phyloP scores from a whole-genome alignment of 64 coral and sea anemone species.

The Platygyra sinensis region DNA sequence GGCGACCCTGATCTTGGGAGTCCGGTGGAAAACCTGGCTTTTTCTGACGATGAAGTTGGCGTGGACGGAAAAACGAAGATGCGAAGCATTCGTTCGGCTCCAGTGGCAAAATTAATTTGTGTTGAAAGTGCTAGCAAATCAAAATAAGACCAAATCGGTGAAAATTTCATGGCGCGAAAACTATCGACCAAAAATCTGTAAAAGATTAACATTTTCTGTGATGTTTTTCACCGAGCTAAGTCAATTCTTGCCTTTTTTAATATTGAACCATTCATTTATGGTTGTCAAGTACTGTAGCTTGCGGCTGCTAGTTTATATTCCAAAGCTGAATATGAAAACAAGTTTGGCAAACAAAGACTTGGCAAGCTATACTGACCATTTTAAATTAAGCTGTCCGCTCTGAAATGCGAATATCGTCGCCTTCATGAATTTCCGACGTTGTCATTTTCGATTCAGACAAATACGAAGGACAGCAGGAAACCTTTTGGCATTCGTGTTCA shows the following conservation, averaged over 20 bases:
- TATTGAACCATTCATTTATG: too few species aligned
- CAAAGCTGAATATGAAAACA: too few species aligned
- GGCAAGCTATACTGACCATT: too few species aligned
- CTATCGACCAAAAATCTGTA: neutral
- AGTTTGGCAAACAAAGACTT: too few species aligned
- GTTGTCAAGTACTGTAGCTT: too few species aligned
- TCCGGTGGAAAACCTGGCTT: slow-evolving; percentile 7
- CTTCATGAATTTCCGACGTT: too few species aligned
- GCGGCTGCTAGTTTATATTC: too few species aligned
- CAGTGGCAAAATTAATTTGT: slow-evolving; percentile 11
- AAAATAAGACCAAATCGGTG: neutral
- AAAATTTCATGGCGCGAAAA: neutral
- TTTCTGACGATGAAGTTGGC: slow-evolving; percentile 5
- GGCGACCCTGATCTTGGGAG: neutral
- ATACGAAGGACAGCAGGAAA: too few species aligned
- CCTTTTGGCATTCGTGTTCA: neutral
- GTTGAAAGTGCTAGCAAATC: neutral
- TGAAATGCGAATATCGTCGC: too few species aligned
- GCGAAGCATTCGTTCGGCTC: neutral
- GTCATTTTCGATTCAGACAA: too few species aligned
- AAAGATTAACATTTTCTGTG: too few species aligned
- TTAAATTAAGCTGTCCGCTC: too few species aligned
- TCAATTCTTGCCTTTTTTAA: neutral
- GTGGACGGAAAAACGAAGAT: neutral
- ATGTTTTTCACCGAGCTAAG: neutral